These are phyloP conservation scores for Papilio aristodemus DNA, from an alignment of 1,140 invertebrate species.

Conservation along the genomic window DNA sequence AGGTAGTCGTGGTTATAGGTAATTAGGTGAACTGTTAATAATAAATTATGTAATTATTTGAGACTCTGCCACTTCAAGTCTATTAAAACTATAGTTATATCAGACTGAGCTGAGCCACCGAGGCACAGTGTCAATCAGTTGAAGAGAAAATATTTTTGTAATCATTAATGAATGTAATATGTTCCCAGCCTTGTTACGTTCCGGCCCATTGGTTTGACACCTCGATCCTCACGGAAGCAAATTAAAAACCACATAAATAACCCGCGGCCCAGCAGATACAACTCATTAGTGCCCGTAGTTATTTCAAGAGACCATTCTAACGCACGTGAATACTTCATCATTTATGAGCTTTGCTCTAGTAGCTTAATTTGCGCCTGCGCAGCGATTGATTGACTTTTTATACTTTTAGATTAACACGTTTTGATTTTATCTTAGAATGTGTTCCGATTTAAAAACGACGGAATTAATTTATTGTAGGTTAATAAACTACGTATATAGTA, in stretches of 20 bases:
- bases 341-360: not conserved
- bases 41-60: no score
- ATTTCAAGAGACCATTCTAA: not conserved
- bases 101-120: no score
- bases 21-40: no score
- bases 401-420: not conserved
- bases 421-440: not conserved
- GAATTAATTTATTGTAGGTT: no score
- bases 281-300: not conserved
- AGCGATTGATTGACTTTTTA: not conserved
- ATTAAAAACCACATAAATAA: constrained; percentile 26
- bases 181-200: not conserved
- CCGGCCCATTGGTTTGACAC: not conserved
- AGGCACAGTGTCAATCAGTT: no score
- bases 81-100: no score
- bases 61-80: no score
- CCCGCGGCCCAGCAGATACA: not conserved
- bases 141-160: not conserved
- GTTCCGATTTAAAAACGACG: not conserved
- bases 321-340: not conserved
- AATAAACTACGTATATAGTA: no score
- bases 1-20: no score
- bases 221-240: not conserved
- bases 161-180: not conserved
- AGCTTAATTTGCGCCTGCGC: not conserved